Conservation (phyloP, 1,140 invertebrate species). For the Ridgeia piscesae region DNA sequence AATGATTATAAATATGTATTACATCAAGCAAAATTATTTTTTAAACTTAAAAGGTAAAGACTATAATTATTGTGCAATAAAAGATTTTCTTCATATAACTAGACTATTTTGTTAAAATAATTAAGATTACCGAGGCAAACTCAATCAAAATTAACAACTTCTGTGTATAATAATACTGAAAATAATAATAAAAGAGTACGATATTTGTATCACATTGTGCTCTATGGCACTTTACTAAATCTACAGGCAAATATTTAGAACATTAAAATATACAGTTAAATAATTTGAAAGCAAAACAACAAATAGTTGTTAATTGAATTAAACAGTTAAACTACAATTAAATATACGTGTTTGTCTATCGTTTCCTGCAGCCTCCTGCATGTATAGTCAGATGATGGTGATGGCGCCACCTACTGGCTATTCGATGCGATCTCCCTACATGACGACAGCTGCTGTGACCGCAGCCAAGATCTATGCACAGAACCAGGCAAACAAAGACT, state of each 20-base stretch:
- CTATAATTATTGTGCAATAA: background rate
- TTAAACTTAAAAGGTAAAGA: background rate
- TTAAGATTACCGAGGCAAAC: too few relatives aligned
- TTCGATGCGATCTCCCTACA: background rate
- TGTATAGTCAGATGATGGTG: background rate
- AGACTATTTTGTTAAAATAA: too few relatives aligned
- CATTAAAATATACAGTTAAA: too few relatives aligned
- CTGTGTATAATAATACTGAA: too few relatives aligned
- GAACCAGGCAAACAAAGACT: background rate
- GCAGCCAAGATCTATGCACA: background rate
- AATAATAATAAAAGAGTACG: too few relatives aligned
- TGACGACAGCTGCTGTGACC: background rate
- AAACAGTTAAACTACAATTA: too few relatives aligned
- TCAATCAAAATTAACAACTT: too few relatives aligned
- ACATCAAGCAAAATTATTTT: background rate
- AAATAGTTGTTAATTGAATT: too few relatives aligned
- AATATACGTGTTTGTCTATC: background rate
- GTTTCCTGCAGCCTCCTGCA: background rate
- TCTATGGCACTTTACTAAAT: too few relatives aligned
- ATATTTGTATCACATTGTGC: too few relatives aligned
- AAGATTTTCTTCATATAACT: background rate
- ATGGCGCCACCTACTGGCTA: constrained; percentile 3
- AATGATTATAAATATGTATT: background rate
- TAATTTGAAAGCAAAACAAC: too few relatives aligned
- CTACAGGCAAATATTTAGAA: too few relatives aligned